Conservation (phyloP, 2,797 vertebrate genomes). For the Linurgus olivaceus region DNA sequence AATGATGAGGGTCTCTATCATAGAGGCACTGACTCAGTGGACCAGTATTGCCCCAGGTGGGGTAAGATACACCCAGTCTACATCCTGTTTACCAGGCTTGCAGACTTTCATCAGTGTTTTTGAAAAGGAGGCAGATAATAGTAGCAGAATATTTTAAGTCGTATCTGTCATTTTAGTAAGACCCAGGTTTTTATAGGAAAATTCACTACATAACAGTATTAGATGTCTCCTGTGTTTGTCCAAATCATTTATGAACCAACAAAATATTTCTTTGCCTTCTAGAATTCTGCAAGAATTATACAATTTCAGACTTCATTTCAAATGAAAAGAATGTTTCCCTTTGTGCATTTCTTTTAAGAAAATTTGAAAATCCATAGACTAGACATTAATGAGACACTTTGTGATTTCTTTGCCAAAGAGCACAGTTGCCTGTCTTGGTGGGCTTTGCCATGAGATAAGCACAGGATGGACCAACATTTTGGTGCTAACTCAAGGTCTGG, state of each 20-base stretch:
- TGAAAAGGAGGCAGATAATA: neutral
- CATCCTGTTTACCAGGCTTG: neutral
- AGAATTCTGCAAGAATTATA: neutral
- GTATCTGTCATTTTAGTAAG: neutral
- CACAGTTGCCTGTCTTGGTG: neutral
- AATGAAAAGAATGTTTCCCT: neutral
- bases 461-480: no score
- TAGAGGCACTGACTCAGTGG: neutral
- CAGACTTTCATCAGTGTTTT: neutral
- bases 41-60: neutral
- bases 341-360: neutral
- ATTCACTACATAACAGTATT: neutral
- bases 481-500: no score
- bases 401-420: neutral
- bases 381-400: neutral
- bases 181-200: neutral
- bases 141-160: neutral
- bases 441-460: neutral
- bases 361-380: neutral
- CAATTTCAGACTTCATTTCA: neutral
- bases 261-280: neutral
- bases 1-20: neutral
- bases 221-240: neutral
- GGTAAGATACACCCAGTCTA: neutral
- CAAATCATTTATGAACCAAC: neutral